phyloP scores from a whole-genome alignment of 2,888 invertebrate genomes.

The Latrodectus elegans region DNA sequence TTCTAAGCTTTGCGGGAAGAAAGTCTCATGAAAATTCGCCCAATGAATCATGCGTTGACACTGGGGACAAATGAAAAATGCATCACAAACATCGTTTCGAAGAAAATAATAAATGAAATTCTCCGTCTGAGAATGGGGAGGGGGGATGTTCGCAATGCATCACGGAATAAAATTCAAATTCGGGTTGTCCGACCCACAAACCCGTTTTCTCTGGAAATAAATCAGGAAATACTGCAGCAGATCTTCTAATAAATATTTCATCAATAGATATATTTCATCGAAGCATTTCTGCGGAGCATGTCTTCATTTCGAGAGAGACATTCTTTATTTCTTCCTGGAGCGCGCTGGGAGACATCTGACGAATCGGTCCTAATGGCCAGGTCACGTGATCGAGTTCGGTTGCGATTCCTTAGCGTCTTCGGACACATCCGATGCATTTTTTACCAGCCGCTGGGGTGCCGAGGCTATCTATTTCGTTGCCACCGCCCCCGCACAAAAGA shows the following conservation, averaged over 20 bases:
- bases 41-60: background rate
- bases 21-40: background rate
- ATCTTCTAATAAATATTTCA: slow-evolving; percentile 66
- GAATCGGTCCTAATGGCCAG: slow-evolving; percentile 58
- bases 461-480: no score
- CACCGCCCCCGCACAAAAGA: no score
- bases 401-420: no score
- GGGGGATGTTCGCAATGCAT: background rate
- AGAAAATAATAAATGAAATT: background rate
- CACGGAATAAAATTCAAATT: background rate
- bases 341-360: slow-evolving; percentile 30
- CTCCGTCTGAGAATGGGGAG: no score
- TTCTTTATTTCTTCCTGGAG: background rate
- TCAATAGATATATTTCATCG: slow-evolving; percentile 57
- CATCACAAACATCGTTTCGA: background rate
- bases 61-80: background rate
- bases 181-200: background rate
- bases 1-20: background rate
- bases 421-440: no score
- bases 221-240: slow-evolving; percentile 28
- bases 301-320: slow-evolving; percentile 28
- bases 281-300: slow-evolving; percentile 36
- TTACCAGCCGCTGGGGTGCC: no score
- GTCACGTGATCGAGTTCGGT: slow-evolving; percentile 44
- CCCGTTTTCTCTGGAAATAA: slow-evolving; percentile 26